These are phyloP conservation scores for Gryon sp. DNA, from an alignment of 1,140 invertebrate species.

Conservation along the genomic window DNA sequence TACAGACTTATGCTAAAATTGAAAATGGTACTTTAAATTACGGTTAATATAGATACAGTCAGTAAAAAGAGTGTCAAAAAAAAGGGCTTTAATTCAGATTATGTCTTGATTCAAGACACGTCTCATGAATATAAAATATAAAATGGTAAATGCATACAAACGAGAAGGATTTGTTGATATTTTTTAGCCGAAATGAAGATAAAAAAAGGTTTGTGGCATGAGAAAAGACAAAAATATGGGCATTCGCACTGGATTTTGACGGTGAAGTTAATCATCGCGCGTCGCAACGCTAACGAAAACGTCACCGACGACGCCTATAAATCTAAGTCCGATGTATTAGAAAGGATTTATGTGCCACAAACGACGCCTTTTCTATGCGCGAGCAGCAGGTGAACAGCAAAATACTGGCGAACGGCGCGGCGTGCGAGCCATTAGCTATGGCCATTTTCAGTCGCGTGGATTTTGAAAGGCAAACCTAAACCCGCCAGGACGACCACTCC, in stretches of 20 bases:
- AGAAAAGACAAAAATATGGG: neutral
- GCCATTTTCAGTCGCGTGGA: conserved; percentile 60
- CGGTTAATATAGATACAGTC: too few relatives aligned
- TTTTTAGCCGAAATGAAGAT: too few relatives aligned
- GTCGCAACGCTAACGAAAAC: conserved; percentile 46
- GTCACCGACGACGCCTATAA: conserved; percentile 60
- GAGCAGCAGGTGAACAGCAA: conserved; percentile 47
- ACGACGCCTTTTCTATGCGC: conserved; percentile 57
- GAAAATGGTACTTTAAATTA: too few relatives aligned
- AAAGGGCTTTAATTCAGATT: too few relatives aligned
- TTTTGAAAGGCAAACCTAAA: conserved; percentile 55
- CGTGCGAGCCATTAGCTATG: conserved; percentile 53
- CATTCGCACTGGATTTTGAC: conserved; percentile 8
- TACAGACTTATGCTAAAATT: too few relatives aligned
- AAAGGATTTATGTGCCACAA: conserved; percentile 61
- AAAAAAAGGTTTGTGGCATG: too few relatives aligned
- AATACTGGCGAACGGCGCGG: conserved; percentile 50
- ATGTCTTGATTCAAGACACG: too few relatives aligned
- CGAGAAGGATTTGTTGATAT: too few relatives aligned
- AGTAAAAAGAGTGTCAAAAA: too few relatives aligned
- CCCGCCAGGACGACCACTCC: conserved; percentile 6
- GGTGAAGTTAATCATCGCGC: conserved; percentile 48
- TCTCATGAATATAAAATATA: too few relatives aligned
- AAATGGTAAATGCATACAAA: too few relatives aligned
- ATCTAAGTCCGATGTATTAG: conserved; percentile 54